Percentiles rank a stretch among this genome's conserved stretches.
Conservation (phyloP, 1,140 invertebrate species). For the Apis mellifera region DNA sequence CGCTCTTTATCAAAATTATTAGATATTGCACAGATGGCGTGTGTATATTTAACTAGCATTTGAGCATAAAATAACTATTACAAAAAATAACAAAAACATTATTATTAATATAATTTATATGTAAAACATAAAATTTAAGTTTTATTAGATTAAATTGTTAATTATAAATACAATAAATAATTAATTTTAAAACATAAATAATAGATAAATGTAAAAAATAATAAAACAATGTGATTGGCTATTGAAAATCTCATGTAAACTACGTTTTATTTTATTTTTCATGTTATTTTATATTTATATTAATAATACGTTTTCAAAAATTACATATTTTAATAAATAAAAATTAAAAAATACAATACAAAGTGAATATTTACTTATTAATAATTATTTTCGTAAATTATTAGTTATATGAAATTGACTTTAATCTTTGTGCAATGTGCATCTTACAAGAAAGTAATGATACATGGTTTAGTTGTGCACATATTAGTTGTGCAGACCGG, state of each 20-base stretch:
- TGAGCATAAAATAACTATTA: background rate
- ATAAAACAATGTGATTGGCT: background rate
- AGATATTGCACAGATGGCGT: background rate
- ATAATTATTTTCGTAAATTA: background rate
- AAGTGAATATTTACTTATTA: background rate
- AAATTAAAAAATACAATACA: background rate
- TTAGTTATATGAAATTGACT: background rate
- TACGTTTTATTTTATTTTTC: background rate
- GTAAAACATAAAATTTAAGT: background rate
- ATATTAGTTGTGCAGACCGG: conserved; percentile 30
- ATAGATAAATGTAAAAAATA: background rate
- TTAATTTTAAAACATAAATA: too few relatives aligned
- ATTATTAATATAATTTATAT: background rate
- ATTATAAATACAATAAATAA: background rate
- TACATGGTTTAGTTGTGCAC: conserved; percentile 22
- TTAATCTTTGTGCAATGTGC: background rate
- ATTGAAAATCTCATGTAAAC: background rate
- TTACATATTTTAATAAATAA: background rate
- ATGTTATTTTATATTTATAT: background rate
- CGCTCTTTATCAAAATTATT: background rate
- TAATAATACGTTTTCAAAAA: too few relatives aligned
- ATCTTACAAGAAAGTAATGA: conserved; percentile 1
- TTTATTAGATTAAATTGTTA: background rate
- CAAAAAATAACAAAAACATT: background rate
- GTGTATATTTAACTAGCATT: background rate